phyloP scores from a whole-genome alignment of 2,113 vertebrate genomes.

The Platycercus adscitus region DNA sequence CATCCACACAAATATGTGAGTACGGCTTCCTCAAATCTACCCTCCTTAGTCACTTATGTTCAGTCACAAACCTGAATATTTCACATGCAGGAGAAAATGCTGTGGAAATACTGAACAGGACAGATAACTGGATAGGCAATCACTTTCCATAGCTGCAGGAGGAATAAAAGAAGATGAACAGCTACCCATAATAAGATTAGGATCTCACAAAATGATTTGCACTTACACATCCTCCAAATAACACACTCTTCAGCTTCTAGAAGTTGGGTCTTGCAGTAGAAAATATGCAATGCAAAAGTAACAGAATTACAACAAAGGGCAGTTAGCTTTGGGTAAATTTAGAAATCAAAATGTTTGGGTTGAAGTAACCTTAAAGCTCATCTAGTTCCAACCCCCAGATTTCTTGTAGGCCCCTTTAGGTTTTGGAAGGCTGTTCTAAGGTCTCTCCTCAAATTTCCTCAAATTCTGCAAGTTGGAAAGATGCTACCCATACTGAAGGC shows the following conservation, averaged over 20 bases:
- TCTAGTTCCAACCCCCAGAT: background rate
- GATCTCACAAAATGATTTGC: background rate
- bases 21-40: background rate
- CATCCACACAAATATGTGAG: fast-evolving
- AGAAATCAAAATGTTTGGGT: background rate
- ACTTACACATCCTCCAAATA: background rate
- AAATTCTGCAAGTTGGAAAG: background rate
- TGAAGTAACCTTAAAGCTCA: background rate
- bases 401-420: background rate
- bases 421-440: background rate
- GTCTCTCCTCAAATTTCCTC: background rate
- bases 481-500: background rate
- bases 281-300: background rate
- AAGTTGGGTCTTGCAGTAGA: background rate
- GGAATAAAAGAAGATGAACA: background rate
- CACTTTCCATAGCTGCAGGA: background rate
- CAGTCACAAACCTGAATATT: background rate
- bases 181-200: background rate
- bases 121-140: background rate
- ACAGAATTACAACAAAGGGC: background rate
- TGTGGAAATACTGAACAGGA: background rate
- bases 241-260: background rate
- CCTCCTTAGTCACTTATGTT: fast-evolving
- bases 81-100: background rate
- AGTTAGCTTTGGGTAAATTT: background rate